Percentiles rank a stretch among this genome's conserved stretches.
These are phyloP conservation scores for Rhyacichthys aspro DNA, from an alignment of 2,797 vertebrate genomes.

Conservation along the genomic window DNA sequence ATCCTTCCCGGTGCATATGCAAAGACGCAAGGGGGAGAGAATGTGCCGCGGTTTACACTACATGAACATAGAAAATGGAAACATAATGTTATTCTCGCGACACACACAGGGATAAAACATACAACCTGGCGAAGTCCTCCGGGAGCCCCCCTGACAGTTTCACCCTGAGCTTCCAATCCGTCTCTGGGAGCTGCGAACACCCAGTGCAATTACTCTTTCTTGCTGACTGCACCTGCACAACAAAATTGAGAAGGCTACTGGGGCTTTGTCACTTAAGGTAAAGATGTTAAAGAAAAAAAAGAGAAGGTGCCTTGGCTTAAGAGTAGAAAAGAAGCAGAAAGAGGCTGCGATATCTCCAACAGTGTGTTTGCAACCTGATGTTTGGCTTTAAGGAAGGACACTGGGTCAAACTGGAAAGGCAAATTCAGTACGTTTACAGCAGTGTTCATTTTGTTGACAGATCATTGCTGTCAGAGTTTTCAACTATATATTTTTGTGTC, in stretches of 20 bases:
- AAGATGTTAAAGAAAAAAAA: slow-evolving; percentile 61
- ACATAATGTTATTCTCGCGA: slow-evolving; percentile 43
- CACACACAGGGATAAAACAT: slow-evolving; percentile 18
- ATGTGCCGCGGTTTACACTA: neutral
- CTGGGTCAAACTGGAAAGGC: neutral
- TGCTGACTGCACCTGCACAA: slow-evolving; percentile 78
- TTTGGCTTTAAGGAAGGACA: slow-evolving; percentile 18
- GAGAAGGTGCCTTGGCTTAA: slow-evolving; percentile 39
- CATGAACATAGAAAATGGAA: slow-evolving; percentile 46
- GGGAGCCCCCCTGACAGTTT: slow-evolving; percentile 65
- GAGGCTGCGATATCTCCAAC: slow-evolving; percentile 43
- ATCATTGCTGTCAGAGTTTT: too few species aligned
- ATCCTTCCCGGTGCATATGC: slow-evolving; percentile 17
- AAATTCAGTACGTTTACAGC: slow-evolving; percentile 2
- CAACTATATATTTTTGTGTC: too few species aligned
- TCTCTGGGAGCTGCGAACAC: slow-evolving; percentile 73
- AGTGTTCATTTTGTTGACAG: too few species aligned
- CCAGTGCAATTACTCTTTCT: slow-evolving; percentile 79
- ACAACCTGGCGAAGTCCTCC: slow-evolving; percentile 30
- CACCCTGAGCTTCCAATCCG: slow-evolving; percentile 69
- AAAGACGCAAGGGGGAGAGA: slow-evolving; percentile 10
- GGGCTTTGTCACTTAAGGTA: slow-evolving; percentile 77
- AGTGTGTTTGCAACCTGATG: neutral
- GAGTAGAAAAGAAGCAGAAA: slow-evolving; percentile 36
- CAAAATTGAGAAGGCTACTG: slow-evolving; percentile 77